Conservation (phyloP, 2,888 invertebrate genomes). For the Macaria liturata region DNA sequence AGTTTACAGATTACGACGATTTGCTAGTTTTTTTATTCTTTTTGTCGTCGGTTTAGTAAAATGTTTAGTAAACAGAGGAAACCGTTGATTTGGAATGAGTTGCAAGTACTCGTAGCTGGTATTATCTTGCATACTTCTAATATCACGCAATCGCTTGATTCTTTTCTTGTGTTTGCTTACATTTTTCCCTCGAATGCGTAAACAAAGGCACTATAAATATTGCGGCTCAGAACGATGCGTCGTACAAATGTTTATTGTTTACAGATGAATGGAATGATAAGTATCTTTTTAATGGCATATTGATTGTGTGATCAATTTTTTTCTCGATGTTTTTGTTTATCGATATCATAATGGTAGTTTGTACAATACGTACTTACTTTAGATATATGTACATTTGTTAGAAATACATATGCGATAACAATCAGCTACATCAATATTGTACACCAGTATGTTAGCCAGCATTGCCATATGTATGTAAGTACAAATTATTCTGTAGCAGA, state of each 20-base stretch:
- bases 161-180: conserved; percentile 22
- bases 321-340: conserved; percentile 6
- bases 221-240: conserved; percentile 37
- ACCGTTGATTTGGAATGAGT: neutral
- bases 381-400: too few species aligned
- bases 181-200: conserved; percentile 28
- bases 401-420: too few species aligned
- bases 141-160: conserved; percentile 7
- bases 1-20: too few species aligned
- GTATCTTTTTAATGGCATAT: conserved; percentile 40
- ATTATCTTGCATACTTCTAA: conserved; percentile 18
- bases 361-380: too few species aligned
- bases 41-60: too few species aligned
- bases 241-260: conserved; percentile 55
- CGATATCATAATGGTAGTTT: neutral
- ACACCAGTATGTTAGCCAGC: too few species aligned
- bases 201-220: conserved; percentile 21
- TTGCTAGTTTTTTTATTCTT: too few species aligned
- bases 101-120: conserved; percentile 14
- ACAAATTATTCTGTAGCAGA: too few species aligned
- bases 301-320: conserved; percentile 15
- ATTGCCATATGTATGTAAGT: too few species aligned
- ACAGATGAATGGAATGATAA: conserved; percentile 42
- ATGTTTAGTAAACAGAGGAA: too few species aligned
- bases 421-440: too few species aligned